These are phyloP conservation scores for Hemaris fuciformis DNA, from an alignment of 2,888 invertebrate species.

Conservation along the genomic window DNA sequence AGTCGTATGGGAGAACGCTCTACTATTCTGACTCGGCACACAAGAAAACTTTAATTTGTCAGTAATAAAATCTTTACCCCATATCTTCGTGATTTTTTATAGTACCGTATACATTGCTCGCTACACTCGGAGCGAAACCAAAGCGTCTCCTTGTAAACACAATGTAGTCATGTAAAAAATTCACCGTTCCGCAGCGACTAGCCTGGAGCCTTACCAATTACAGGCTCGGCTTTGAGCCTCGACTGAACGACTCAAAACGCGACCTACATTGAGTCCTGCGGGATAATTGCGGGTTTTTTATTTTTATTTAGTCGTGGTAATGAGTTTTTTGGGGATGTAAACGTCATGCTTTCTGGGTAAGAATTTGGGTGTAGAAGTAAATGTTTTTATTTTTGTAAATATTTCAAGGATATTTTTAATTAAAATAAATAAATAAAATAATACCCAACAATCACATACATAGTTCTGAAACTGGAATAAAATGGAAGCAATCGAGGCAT, in stretches of 20 bases:
- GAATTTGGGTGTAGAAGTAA: not conserved
- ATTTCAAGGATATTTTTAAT: too few relatives aligned
- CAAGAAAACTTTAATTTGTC: too few relatives aligned
- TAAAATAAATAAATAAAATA: too few relatives aligned
- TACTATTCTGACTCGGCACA: too few relatives aligned
- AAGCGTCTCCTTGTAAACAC: not conserved
- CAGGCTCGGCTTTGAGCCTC: not conserved
- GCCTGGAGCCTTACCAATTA: not conserved
- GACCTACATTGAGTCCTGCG: constrained; percentile 2
- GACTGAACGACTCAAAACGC: not conserved
- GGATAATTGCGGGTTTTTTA: not conserved
- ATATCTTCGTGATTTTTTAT: not conserved
- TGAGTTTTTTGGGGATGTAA: not conserved
- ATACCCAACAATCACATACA: too few relatives aligned
- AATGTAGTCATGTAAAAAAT: constrained; percentile 3
- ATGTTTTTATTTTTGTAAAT: not conserved
- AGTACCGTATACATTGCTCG: not conserved
- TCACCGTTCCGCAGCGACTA: not conserved
- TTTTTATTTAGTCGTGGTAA: not conserved
- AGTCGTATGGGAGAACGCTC: too few relatives aligned
- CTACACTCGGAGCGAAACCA: not conserved
- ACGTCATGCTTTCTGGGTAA: not conserved
- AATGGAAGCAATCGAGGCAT: too few relatives aligned
- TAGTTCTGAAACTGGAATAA: too few relatives aligned
- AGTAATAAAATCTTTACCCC: too few relatives aligned